Base-by-base conservation (phyloP, 1,140 invertebrate genomes). In the Eriocheir sinensis region DNA sequence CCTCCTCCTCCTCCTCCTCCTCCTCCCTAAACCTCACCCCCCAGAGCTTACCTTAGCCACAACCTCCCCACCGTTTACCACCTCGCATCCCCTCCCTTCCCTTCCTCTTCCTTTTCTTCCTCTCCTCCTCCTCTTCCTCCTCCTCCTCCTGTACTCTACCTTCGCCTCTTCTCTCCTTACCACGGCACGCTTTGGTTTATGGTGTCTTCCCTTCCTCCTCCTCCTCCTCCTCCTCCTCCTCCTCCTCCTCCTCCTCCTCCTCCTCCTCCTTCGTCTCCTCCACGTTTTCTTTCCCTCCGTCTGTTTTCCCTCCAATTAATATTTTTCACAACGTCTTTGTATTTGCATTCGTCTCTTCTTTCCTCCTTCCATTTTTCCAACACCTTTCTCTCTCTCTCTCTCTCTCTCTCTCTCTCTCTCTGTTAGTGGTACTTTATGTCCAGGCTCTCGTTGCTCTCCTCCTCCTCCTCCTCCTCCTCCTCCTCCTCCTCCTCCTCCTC, bases 171-270 rank as follows among this genome's bases (percentile, higher is more conserved):
- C 53, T 27, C 53, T 60, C 53, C 53, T 60, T 60, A 60, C 53
- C 53, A 60, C 53, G 53, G 53, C 53, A 60, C 53, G 53, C 53
- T 60, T 60, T 60, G 53, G 53, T 60, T 60, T 60, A 60, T 60
- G 53, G 53, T 60, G 21, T 60, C 21, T 21, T 60, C 53, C 53
- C 44, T 48, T 48, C 44, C 44, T 48, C 44, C 15, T 15, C 44
- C 4, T 15, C 44, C 44, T 48, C 44, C 44, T 48, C 44, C 44
- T 48, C 44, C 44, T 48, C 44, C 53, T 60, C 53, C 21, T 60
- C 53, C 53, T 60, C 53, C 21, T 60, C 53, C 53, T 60, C 53
- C 21, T 60, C 53, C 53, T 60, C 53, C 21, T 60, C 53, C 53
- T 60, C 53, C 53, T 60, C 53, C 21, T 27, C 53, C 53, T 60